Evolutionary conservation across 2,888 invertebrate species (phyloP), one percentile per base, ranked within the genome.

Genomic region (Polyommatus icarus): DNA sequence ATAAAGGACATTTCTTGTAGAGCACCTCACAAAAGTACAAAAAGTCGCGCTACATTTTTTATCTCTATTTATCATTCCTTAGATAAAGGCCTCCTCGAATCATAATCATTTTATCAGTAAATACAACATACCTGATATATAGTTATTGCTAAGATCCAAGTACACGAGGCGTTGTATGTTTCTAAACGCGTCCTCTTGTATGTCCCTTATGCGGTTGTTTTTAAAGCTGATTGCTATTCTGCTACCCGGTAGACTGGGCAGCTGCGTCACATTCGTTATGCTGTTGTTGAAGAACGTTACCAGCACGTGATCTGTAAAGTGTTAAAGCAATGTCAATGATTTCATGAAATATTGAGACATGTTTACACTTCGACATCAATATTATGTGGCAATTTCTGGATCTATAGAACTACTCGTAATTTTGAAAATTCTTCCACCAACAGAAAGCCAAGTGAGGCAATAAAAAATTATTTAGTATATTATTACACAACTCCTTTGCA

Each of bases 271-370:
- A 40, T 88, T 92, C 7, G 85, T 88, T 79, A 96, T 92, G 80
- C 91, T 91, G 85, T 95, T 96, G 85, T 94, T 90, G 86, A 94
- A 95, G 85, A 95, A 95, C n/a, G 93, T 94, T 78, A 95, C 94
- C 82, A 94, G 86, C 77, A 95, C 88, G 79, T 93, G 88, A 79
- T 90, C 94, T 94, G 88, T 78, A 91, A 83, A 24, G 80, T 76
- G 40, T 36, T n/a, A 76, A 32, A 46, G 57, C 40, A 78, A 76
- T 67, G 54, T 54, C 54, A 54, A 54, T 54, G 10, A 46, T 46
- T 40, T 40, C 40, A 40, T 40, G 40, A 40, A 40, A 40, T 40
- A 40, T 40, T 10, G 40, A 10, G 40, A 40, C 40, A 40, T 40
- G 40, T 40, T 40, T 40, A 40, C 40, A 40, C 10, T 40, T 40